Conservation (phyloP, 2,113 vertebrate species). For the Coregonus clupeaformis region DNA sequence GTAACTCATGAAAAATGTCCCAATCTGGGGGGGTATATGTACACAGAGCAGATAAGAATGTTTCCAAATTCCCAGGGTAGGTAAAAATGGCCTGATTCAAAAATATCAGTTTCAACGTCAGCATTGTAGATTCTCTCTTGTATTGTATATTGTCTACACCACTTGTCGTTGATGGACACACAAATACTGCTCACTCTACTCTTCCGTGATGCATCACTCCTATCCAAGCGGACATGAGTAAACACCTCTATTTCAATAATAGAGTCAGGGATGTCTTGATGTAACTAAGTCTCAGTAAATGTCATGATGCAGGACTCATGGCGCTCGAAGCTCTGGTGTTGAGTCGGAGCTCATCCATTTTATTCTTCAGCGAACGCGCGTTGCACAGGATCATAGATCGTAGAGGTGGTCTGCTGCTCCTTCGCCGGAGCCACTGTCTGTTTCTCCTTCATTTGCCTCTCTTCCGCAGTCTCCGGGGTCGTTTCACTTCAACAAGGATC, state of each 20-base stretch:
- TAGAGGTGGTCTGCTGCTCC: not conserved
- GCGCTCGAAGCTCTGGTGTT: not conserved
- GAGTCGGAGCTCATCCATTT: not conserved
- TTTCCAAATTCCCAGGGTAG: constrained; percentile 9
- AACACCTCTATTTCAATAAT: not conserved
- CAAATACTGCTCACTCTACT: not conserved
- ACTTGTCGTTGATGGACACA: constrained; percentile 2
- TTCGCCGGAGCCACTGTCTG: no score
- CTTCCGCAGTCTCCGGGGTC: no score
- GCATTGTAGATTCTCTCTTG: not conserved
- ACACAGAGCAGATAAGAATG: not conserved
- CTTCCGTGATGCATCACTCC: not conserved
- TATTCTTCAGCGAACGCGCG: not conserved
- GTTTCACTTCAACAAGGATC: no score
- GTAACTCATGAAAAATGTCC: no score
- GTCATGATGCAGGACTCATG: not conserved
- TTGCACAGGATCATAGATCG: not conserved
- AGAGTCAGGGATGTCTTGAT: not conserved
- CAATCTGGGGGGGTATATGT: not conserved
- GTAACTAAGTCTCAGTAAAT: not conserved
- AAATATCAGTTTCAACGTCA: no score
- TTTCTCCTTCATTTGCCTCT: no score
- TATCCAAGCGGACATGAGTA: constrained; percentile 2
- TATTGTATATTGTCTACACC: not conserved
- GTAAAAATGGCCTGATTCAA: no score